These are phyloP conservation scores for Eupeodes corollae DNA, from an alignment of 1,140 invertebrate species.

Conservation along the genomic window DNA sequence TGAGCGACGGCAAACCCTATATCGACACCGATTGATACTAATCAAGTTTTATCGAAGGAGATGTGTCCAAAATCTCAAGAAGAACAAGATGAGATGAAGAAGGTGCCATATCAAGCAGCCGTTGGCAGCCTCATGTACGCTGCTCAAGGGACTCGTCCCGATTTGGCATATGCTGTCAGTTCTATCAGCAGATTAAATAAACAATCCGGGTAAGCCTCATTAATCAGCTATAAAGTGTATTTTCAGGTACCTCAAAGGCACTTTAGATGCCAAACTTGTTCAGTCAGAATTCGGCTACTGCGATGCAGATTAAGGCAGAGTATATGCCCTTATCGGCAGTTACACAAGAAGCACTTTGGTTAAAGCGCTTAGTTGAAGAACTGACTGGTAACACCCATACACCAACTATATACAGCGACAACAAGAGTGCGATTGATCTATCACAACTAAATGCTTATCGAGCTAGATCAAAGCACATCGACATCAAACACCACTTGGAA, in stretches of 20 bases:
- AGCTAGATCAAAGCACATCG: neutral
- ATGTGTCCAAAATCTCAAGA: conserved; percentile 32
- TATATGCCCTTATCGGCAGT: neutral
- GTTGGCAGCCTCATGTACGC: conserved; percentile 32
- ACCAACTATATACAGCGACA: neutral
- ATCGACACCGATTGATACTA: conserved; percentile 16
- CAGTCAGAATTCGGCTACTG: neutral
- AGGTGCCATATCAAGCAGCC: conserved; percentile 18
- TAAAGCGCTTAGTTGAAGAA: neutral
- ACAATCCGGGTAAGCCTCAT: conserved; percentile 12
- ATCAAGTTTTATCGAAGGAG: conserved; percentile 9
- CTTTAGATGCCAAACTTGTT: conserved; percentile 4
- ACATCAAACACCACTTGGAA: neutral
- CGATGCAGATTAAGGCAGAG: conserved; percentile 3
- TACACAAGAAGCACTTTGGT: neutral
- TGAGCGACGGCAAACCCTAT: conserved; percentile 21
- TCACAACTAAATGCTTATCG: neutral
- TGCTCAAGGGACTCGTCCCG: conserved; percentile 26
- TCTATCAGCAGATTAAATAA: conserved; percentile 23
- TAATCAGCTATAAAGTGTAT: conserved; percentile 26
- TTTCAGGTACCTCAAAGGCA: conserved; percentile 22
- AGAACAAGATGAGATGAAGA: conserved; percentile 12
- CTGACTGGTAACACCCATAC: neutral
- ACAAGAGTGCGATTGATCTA: neutral
- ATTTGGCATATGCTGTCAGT: conserved; percentile 32